Evolutionary conservation across 2,113 vertebrate genomes (phyloP).

Genomic region (Urocolius indicus): DNA sequence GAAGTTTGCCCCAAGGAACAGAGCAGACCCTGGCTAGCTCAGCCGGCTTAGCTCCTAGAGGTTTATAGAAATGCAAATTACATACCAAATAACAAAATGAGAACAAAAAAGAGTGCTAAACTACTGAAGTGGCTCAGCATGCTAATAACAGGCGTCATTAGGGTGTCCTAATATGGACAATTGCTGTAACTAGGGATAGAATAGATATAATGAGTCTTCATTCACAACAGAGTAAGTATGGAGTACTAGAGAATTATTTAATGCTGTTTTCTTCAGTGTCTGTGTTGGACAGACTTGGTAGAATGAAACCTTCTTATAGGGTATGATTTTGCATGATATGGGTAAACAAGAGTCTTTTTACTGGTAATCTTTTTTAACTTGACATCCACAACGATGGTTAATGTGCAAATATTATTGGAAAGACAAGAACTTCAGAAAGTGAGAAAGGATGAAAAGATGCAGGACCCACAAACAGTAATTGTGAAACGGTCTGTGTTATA

Average conservation of each 20-base stretch:
- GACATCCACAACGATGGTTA: not conserved
- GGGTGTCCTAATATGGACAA: not conserved
- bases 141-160: constrained; percentile 41
- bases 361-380: not conserved
- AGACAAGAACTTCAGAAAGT: not conserved
- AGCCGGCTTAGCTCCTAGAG: not conserved
- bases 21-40: not conserved
- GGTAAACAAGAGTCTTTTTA: not conserved
- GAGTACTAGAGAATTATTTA: not conserved
- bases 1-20: accelerated
- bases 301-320: not conserved
- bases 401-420: not conserved
- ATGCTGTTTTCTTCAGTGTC: not conserved
- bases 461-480: not conserved
- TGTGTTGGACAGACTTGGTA: not conserved
- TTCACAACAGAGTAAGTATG: not conserved
- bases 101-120: constrained; percentile 7
- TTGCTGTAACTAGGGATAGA: not conserved
- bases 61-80: constrained; percentile 51
- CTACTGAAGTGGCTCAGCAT: constrained; percentile 16
- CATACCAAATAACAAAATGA: not conserved
- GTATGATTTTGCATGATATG: not conserved
- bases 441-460: not conserved
- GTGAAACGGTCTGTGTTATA: not conserved
- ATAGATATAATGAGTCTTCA: not conserved